Conservation (phyloP, 2,888 invertebrate genomes). For the Lordiphosa andalusiaca region DNA sequence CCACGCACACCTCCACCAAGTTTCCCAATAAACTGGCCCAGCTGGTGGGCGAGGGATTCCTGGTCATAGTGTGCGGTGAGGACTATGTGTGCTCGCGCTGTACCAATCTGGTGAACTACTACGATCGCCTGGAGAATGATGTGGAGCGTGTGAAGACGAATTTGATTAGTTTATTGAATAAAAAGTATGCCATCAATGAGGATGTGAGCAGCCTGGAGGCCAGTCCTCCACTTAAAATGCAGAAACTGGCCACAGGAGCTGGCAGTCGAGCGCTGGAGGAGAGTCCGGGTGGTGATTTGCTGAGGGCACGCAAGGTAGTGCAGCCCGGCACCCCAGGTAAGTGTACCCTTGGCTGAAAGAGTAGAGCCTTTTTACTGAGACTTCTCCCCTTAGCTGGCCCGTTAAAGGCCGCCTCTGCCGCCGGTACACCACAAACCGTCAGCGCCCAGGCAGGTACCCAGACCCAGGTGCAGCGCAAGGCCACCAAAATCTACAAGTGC, state of each 20-base stretch:
- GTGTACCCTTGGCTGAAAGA: background rate
- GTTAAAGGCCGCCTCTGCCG: slow-evolving; percentile 61
- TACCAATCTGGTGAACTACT: slow-evolving; percentile 80
- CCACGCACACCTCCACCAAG: slow-evolving; percentile 80
- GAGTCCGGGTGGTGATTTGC: slow-evolving; percentile 42
- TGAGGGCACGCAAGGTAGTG: slow-evolving; percentile 64
- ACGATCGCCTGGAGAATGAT: slow-evolving; percentile 81
- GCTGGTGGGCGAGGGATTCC: slow-evolving; percentile 81
- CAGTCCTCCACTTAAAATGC: slow-evolving; percentile 79
- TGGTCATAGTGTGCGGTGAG: slow-evolving; percentile 81
- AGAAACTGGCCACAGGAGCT: slow-evolving; percentile 76
- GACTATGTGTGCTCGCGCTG: slow-evolving; percentile 81
- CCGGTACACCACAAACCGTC: slow-evolving; percentile 50
- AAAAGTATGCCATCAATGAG: slow-evolving; percentile 80
- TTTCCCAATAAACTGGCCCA: slow-evolving; percentile 81
- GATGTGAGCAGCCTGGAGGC: slow-evolving; percentile 60
- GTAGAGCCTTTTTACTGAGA: background rate
- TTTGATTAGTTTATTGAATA: slow-evolving; percentile 78
- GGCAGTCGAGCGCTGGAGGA: slow-evolving; percentile 63
- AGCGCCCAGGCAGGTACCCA: slow-evolving; percentile 52
- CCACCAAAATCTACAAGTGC: slow-evolving; percentile 80
- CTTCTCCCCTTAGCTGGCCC: slow-evolving; percentile 47
- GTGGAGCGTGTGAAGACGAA: slow-evolving; percentile 79
- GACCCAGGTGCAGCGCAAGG: slow-evolving; percentile 73
- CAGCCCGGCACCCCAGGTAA: slow-evolving; percentile 68